Percentiles rank a stretch among this genome's conserved stretches.
phyloP scores from a whole-genome alignment of 1,140 invertebrate genomes.

The Nomia melanderi region DNA sequence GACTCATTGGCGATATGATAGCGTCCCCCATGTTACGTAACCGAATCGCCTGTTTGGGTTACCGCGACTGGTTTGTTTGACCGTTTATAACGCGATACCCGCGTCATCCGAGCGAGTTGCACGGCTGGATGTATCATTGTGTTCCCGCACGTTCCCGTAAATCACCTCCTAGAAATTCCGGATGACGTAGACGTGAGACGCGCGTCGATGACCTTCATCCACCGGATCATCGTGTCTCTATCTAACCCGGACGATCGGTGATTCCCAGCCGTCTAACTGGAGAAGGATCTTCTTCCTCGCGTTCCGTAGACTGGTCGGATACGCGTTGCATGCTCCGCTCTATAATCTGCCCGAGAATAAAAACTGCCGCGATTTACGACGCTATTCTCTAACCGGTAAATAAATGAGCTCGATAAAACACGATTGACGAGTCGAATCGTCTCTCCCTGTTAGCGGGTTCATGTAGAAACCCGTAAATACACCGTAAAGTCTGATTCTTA shows the following conservation, averaged over 20 bases:
- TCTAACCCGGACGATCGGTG: not conserved
- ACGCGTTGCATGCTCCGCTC: too few species aligned
- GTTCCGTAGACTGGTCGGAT: too few species aligned
- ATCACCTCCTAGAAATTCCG: constrained; percentile 20
- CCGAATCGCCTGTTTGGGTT: constrained; percentile 71
- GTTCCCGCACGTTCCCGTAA: constrained; percentile 12
- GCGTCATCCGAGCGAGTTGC: constrained; percentile 26
- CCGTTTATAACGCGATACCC: constrained; percentile 45
- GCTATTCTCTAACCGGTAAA: too few species aligned
- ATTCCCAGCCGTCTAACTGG: too few species aligned
- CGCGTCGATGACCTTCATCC: constrained; percentile 39
- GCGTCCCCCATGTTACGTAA: constrained; percentile 69
- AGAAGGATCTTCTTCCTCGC: too few species aligned
- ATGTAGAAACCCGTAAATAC: too few species aligned
- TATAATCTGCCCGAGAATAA: too few species aligned
- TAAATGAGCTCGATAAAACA: too few species aligned
- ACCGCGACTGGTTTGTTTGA: constrained; percentile 62
- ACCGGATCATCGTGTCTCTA: not conserved
- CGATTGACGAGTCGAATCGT: too few species aligned
- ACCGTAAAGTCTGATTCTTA: too few species aligned
- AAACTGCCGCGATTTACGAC: too few species aligned
- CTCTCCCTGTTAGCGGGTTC: too few species aligned
- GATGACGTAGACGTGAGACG: constrained; percentile 7
- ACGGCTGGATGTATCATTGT: not conserved
- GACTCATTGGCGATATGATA: constrained; percentile 74